Percentiles rank a stretch among this genome's conserved stretches.
phyloP scores from a whole-genome alignment of 2,797 vertebrate genomes.

The Galago senegalensis region DNA sequence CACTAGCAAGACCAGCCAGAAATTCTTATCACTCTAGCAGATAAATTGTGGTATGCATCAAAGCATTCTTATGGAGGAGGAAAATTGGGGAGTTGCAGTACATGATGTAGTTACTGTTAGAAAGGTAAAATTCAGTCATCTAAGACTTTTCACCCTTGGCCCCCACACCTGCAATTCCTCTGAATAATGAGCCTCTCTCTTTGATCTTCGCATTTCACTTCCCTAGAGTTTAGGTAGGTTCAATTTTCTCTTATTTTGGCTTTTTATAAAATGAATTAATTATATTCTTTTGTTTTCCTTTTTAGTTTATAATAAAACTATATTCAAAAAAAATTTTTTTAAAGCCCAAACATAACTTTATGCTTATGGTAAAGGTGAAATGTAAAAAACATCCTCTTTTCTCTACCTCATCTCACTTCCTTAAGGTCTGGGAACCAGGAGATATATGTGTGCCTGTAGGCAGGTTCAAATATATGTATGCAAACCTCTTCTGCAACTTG shows the following conservation, averaged over 20 bases:
- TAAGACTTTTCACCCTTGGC: not conserved
- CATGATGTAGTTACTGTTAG: not conserved
- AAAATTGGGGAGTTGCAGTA: not conserved
- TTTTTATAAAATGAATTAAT: conserved; percentile 26
- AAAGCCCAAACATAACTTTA: conserved; percentile 32
- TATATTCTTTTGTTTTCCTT: not conserved
- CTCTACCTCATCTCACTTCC: not conserved
- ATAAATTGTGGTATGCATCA: not conserved
- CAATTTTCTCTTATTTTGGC: not conserved
- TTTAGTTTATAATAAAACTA: conserved; percentile 42
- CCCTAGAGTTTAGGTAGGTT: not conserved
- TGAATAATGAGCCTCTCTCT: not conserved
- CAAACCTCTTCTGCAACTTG: not conserved
- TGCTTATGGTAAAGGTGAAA: not conserved
- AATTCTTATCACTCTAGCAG: not conserved
- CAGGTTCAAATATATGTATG: not conserved
- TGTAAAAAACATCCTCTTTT: conserved; percentile 31
- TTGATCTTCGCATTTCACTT: not conserved
- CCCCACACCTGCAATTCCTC: not conserved
- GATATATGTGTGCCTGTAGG: not conserved
- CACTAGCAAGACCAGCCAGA: not conserved
- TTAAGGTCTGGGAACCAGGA: not conserved
- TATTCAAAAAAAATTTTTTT: not conserved
- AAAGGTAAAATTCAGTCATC: not conserved
- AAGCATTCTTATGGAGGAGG: not conserved